Evolutionary conservation across 2,888 invertebrate genomes (phyloP).

Genomic region (Tenthredo distinguenda): DNA sequence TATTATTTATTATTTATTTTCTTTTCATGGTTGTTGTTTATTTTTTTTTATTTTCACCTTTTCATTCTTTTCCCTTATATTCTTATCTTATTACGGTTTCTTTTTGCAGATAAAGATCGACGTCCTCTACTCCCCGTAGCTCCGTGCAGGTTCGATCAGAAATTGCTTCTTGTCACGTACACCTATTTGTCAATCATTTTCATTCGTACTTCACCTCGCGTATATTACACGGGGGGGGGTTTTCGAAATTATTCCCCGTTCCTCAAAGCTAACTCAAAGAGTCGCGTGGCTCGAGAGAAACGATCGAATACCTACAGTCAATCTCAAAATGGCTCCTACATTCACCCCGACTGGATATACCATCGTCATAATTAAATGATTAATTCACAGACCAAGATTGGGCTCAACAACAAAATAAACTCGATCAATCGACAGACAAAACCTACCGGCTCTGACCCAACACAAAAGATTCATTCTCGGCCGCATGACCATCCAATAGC

Average conservation of each 20-base stretch:
- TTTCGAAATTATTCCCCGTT: constrained; percentile 16
- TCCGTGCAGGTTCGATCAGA: constrained; percentile 44
- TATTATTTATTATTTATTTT: background rate
- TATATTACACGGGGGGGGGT: background rate
- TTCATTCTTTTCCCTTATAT: constrained; percentile 4
- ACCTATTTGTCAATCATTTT: constrained; percentile 50
- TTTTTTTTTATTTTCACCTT: background rate
- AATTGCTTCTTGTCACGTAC: constrained; percentile 47
- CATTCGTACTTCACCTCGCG: constrained; percentile 29
- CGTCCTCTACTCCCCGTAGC: constrained; percentile 45
- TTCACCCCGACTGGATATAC: background rate
- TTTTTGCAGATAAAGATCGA: constrained; percentile 10
- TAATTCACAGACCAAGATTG: background rate
- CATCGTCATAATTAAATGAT: background rate
- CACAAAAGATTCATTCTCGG: constrained; percentile 22
- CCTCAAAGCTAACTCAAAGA: background rate
- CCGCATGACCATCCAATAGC: background rate
- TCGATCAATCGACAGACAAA: constrained; percentile 28
- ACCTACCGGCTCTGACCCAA: background rate
- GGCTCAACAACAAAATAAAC: constrained; percentile 3
- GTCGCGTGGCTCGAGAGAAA: constrained; percentile 41
- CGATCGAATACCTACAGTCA: constrained; percentile 38
- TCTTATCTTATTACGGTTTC: constrained; percentile 23
- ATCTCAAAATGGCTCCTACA: constrained; percentile 41
- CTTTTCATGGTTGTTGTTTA: background rate